Percentiles rank a stretch among this genome's conserved stretches.
Conservation (phyloP, 2,113 vertebrate genomes). For the Pachycephala philippinensis region DNA sequence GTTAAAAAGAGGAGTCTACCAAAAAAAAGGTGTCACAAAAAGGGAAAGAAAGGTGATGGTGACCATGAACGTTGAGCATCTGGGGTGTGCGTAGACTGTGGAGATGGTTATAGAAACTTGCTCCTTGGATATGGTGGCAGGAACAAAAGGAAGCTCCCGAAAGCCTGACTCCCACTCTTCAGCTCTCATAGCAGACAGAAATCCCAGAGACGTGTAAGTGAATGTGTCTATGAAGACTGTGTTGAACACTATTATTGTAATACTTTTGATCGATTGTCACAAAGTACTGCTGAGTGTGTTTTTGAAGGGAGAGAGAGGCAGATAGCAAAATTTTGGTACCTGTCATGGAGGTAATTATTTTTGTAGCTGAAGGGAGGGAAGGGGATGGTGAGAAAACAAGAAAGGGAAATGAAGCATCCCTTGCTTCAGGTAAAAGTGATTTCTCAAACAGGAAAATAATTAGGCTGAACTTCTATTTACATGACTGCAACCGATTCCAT, state of each 20-base stretch:
- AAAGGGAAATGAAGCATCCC: background rate
- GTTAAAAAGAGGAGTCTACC: background rate
- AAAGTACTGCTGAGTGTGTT: background rate
- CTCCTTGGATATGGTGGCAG: background rate
- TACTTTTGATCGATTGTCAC: background rate
- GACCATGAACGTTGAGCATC: background rate
- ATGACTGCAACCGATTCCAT: background rate
- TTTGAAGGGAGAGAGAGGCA: background rate
- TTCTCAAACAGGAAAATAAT: slow-evolving; percentile 11
- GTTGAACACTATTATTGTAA: background rate
- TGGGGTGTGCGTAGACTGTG: too few relatives aligned
- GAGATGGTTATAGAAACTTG: background rate
- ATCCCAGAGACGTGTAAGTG: background rate
- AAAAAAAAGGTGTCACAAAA: background rate
- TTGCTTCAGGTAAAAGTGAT: background rate
- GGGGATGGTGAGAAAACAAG: background rate
- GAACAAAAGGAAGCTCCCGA: background rate
- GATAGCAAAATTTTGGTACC: background rate
- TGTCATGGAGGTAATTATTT: slow-evolving; percentile 26
- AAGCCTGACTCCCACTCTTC: background rate
- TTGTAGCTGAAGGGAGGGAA: background rate
- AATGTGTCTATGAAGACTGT: background rate
- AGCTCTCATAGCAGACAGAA: background rate
- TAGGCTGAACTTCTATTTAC: slow-evolving; percentile 18
- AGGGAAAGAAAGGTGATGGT: background rate